Evolutionary conservation across 1,140 invertebrate species (phyloP), one percentile per base, ranked within the genome.

Genomic region (Hermatobates lingyangjiaoensis): DNA sequence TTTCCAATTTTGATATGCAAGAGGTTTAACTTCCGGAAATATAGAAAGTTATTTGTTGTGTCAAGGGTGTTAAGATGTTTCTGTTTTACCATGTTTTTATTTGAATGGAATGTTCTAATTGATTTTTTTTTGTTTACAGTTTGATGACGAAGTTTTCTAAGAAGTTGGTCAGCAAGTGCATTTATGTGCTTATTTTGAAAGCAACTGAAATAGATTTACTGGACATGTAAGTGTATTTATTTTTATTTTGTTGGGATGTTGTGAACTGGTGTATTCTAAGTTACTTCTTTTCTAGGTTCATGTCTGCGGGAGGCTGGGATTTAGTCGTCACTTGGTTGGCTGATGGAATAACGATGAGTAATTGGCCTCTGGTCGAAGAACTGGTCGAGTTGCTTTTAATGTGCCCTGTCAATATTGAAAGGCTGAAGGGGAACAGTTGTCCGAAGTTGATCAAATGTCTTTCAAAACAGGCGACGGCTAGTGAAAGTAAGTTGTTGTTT

Each of bases 81-180:
- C n/a, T n/a, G n/a, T n/a, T n/a, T n/a, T n/a, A n/a, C n/a, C n/a
- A n/a, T n/a, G n/a, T n/a, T n/a, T n/a, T n/a, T n/a, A n/a, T n/a
- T n/a, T n/a, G n/a, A n/a, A n/a, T n/a, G n/a, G n/a, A n/a, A n/a
- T n/a, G n/a, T n/a, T n/a, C n/a, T n/a, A n/a, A n/a, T n/a, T n/a
- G n/a, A 14, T 30, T 48, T 4, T 27, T 51, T 62, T 67, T 66
- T 67, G 61, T 56, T 77, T 80, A 57, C 71, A 93, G 87, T 63
- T 74, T 95, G 61, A 95, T 95, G 89, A 83, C 83, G 24, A 91
- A 92, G 66, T 92, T 86, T 73, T 93, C 89, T 0, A 91, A 87
- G 64, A 95, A 95, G 66, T 69, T 95, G 48, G 90, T 95, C 27
- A 92, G 88, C 58, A 91, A 91, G 71, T 94, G 89, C 70, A 86